Evolutionary conservation across 2,888 invertebrate species (phyloP).

Genomic region (Zeuzera pyrina): DNA sequence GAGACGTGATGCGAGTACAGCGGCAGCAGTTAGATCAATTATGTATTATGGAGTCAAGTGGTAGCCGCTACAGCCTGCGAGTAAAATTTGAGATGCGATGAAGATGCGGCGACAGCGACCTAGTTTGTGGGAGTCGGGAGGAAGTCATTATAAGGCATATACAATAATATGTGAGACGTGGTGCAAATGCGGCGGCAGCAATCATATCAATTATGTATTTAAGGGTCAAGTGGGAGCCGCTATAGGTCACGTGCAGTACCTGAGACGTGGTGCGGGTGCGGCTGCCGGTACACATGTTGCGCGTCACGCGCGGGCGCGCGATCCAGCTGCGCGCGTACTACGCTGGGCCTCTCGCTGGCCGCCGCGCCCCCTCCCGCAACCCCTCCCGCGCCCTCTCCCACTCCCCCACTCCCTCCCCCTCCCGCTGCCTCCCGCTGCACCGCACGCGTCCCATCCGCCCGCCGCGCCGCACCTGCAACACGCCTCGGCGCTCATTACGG

Average conservation of each 20-base stretch:
- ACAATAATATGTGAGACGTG: background rate
- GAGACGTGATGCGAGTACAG: slow-evolving; percentile 9
- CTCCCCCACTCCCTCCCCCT: slow-evolving; percentile 30
- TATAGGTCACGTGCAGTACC: slow-evolving; percentile 27
- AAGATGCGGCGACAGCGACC: no score
- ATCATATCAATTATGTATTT: background rate
- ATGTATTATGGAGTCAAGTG: no score
- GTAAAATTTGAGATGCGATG: no score
- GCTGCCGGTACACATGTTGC: slow-evolving; percentile 52
- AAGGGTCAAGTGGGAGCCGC: no score
- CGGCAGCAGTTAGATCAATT: no score
- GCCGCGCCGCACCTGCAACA: slow-evolving; percentile 39
- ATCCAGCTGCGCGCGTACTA: slow-evolving; percentile 65
- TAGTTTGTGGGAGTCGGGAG: no score
- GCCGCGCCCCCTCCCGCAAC: slow-evolving; percentile 19
- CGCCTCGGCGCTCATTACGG: slow-evolving; percentile 21
- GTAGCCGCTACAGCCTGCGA: no score
- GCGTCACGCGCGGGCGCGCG: slow-evolving; percentile 56
- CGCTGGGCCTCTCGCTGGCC: slow-evolving; percentile 52
- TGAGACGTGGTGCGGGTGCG: slow-evolving; percentile 58
- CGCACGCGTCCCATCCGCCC: slow-evolving; percentile 39
- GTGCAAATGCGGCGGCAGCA: background rate
- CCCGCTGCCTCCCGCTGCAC: slow-evolving; percentile 19
- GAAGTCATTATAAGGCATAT: no score
- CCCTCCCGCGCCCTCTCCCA: slow-evolving; percentile 39